Evolutionary conservation across 2,888 invertebrate genomes (phyloP).

Genomic region (Sinohyriopsis cumingii): DNA sequence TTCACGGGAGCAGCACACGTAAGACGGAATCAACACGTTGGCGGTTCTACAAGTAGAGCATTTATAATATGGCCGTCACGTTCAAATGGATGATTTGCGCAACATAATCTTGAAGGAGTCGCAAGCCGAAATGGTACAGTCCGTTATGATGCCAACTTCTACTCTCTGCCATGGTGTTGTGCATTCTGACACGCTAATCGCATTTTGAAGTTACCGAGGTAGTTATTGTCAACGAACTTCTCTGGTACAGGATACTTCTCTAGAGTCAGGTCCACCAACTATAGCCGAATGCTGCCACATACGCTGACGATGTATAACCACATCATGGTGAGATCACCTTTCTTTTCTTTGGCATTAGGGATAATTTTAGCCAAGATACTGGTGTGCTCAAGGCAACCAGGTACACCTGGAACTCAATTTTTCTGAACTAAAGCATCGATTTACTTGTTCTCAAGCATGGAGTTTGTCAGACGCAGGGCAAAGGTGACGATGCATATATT

Average conservation of each 20-base stretch:
- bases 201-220: background rate
- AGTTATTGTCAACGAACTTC: background rate
- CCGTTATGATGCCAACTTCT: too few species aligned
- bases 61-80: too few species aligned
- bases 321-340: constrained; percentile 17
- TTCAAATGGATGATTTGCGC: too few species aligned
- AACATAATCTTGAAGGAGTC: too few species aligned
- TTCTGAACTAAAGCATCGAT: constrained; percentile 17
- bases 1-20: too few species aligned
- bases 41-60: too few species aligned
- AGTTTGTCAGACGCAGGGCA: constrained; percentile 2
- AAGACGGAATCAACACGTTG: too few species aligned
- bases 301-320: constrained; percentile 18
- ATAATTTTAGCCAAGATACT: constrained; percentile 15
- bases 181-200: background rate
- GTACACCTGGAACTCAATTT: constrained; percentile 17
- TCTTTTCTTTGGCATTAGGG: constrained; percentile 7
- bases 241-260: too few species aligned
- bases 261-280: constrained; percentile 1
- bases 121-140: too few species aligned
- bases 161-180: background rate
- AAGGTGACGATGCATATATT: constrained; percentile 16
- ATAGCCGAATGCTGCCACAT: constrained; percentile 16
- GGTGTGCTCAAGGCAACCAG: constrained; percentile 15
- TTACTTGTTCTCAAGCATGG: constrained; percentile 13